Evolutionary conservation across 2,797 vertebrate species (phyloP), one percentile per base, ranked within the genome.

Genomic region (Falco novaeseelandiae): DNA sequence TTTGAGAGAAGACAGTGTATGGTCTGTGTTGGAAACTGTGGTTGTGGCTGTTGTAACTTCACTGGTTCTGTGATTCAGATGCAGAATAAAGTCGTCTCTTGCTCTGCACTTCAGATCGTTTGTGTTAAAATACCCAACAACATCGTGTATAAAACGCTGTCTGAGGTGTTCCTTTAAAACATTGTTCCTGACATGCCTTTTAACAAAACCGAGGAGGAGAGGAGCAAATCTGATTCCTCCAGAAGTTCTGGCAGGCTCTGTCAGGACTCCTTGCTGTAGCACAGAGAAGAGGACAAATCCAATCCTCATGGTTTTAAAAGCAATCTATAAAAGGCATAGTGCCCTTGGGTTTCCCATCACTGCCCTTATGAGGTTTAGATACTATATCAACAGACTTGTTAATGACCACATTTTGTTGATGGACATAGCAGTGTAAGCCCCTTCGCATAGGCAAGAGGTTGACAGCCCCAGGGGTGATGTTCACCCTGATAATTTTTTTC

Each of bases 361-460:
- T 32, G 14, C 15, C 18, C 65, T 72, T 29, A 5, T 5, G 22
- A 46, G 49, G 15, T 20, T 19, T 16, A 21, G 54, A 2, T 59
- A 66, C 36, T 58, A 9, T 6, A 30, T 34, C 61, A 36, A 36
- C 52, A 38, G 57, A 9, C 34, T 36, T 5, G 5, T 46, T 65
- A n/a, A 52, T 10, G 62, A 27, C 67, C 52, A 27, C 8, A 3
- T 34, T 67, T 51, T 12, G 8, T 38, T 69, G 14, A 42, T 9
- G 46, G 20, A 6, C 7, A 0, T n/a, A 14, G 5, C 6, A 0
- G 21, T 17, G 23, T 10, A 10, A 49, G 6, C 19, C 42, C 44
- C 12, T 30, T 36, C 13, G 23, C 10, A 0, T n/a, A 23, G 44
- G 38, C 8, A 42, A 22, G 38, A 32, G 14, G 44, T 8, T 13